Conservation (phyloP, 2,797 vertebrate genomes). For the Clarias platycephalus region DNA sequence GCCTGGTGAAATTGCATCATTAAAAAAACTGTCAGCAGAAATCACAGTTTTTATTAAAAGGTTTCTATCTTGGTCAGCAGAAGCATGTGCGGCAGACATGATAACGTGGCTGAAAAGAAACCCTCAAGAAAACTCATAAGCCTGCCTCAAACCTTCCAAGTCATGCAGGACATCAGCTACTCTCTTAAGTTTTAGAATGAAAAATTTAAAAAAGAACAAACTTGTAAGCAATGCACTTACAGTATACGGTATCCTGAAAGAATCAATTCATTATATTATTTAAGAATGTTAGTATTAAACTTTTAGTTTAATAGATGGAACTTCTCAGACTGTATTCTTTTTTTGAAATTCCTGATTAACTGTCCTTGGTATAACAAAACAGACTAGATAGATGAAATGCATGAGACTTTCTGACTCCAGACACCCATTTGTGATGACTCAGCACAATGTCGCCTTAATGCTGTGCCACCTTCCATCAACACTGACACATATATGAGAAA, state of each 20-base stretch:
- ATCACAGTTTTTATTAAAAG: background rate
- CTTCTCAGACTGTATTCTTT: background rate
- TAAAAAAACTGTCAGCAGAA: no score
- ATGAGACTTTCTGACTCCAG: background rate
- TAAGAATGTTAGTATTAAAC: background rate
- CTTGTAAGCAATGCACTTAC: no score
- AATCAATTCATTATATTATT: background rate
- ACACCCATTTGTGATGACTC: background rate
- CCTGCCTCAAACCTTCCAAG: background rate
- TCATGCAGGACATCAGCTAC: background rate
- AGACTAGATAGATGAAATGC: background rate
- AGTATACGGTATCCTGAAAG: background rate
- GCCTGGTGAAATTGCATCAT: no score
- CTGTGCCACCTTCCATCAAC: slow-evolving; percentile 25
- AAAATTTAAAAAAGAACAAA: no score
- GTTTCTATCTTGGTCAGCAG: background rate
- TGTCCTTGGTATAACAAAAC: background rate
- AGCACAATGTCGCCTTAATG: background rate
- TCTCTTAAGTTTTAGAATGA: background rate
- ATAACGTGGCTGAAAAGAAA: background rate
- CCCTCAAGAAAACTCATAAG: background rate
- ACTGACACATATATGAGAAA: slow-evolving; percentile 41
- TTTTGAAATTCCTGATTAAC: background rate
- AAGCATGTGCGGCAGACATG: background rate
- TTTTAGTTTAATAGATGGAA: background rate